Evolutionary conservation across 2,113 vertebrate genomes (phyloP).

Genomic region (Zapus hudsonius): DNA sequence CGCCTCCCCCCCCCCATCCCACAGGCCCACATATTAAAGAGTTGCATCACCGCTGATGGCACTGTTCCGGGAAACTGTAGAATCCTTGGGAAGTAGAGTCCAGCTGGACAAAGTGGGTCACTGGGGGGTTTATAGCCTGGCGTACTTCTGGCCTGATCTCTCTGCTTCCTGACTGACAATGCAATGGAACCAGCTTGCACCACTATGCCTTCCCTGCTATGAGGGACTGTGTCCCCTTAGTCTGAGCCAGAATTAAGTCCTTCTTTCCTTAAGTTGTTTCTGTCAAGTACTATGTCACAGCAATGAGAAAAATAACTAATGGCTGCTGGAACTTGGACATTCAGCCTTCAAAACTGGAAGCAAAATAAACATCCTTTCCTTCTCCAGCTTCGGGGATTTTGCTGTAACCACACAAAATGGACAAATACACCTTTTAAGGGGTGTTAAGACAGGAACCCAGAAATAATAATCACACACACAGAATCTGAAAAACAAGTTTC

Average conservation of each 20-base stretch:
- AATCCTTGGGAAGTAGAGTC: not conserved
- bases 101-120: not conserved
- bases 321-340: not conserved
- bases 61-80: not conserved
- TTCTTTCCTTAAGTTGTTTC: not conserved
- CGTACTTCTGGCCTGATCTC: not conserved
- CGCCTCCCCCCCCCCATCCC: not conserved
- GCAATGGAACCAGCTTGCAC: not conserved
- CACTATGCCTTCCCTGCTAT: not conserved
- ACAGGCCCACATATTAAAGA: not conserved
- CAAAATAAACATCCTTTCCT: not conserved
- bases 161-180: not conserved
- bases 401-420: not conserved
- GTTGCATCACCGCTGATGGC: not conserved
- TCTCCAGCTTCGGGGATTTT: not conserved
- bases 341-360: not conserved
- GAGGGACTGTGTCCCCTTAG: not conserved
- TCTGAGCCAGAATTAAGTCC: not conserved
- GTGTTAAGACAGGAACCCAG: not conserved
- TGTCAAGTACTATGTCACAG: not conserved
- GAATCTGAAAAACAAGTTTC: not conserved
- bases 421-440: not conserved
- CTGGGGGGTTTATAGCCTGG: not conserved
- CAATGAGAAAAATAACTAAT: not conserved
- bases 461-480: not conserved